Percentiles rank a stretch among this genome's conserved stretches.
phyloP scores from a whole-genome alignment of 2,113 vertebrate genomes.

The Rattus norvegicus region DNA sequence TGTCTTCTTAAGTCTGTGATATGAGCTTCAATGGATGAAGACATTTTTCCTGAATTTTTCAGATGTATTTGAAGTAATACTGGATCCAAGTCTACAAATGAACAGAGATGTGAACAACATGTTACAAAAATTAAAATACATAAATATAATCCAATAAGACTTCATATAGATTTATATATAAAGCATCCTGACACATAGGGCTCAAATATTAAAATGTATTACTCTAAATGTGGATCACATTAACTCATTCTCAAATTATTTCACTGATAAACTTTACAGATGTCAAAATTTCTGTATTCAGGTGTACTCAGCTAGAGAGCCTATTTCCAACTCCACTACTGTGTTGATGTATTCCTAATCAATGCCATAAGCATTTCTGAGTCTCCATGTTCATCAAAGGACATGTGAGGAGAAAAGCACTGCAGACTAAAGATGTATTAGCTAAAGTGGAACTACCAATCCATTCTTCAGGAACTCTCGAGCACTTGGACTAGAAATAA shows the following conservation, averaged over 20 bases:
- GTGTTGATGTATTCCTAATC: background rate
- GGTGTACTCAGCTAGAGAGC: background rate
- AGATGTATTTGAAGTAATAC: too few species aligned
- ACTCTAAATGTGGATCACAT: background rate
- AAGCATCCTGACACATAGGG: rapidly evolving
- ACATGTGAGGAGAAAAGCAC: background rate
- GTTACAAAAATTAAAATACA: too few species aligned
- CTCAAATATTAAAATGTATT: background rate
- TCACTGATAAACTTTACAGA: background rate
- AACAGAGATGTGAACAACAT: too few species aligned
- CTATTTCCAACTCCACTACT: too few species aligned
- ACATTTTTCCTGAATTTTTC: background rate
- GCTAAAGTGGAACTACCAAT: background rate
- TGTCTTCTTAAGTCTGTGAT: too few species aligned
- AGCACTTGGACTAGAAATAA: background rate
- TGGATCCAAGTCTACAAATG: too few species aligned
- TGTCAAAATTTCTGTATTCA: background rate
- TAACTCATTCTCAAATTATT: background rate
- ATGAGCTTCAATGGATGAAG: too few species aligned
- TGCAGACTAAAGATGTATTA: rapidly evolving
- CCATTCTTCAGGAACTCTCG: background rate
- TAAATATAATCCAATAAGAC: background rate
- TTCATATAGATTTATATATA: background rate
- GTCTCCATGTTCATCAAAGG: background rate
- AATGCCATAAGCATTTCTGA: rapidly evolving